Base-by-base conservation (phyloP, 2,888 invertebrate genomes). In the Scaeva pyrastri region DNA sequence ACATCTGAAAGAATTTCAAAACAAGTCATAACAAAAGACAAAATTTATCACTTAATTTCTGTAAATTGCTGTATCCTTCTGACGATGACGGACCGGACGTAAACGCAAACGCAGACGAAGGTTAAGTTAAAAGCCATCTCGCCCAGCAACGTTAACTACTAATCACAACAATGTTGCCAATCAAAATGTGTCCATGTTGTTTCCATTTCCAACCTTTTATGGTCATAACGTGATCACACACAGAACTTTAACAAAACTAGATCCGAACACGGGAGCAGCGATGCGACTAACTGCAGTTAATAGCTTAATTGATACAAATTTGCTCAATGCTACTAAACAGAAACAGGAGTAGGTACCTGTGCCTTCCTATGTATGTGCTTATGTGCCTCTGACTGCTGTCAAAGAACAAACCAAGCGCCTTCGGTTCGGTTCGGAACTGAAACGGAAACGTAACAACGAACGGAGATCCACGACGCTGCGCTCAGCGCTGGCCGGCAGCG, bases 261-360 rank as follows among this genome's bases (percentile, higher is more conserved):
- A 84, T 71, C 72, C 55, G 41, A 64, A 75, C 71, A 70, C 26
- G 50, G 31, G 21, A 75, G 64, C 36, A 26, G 55, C 36, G 71
- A 58, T 16, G 55, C 58, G 71, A 66, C 43, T 45, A 71, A 64
- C 70, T 48, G 52, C 75, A 80, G 80, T 81, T 85, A 85, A 85
- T 85, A 85, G 85, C 85, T 85, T 85, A 85, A 85, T 85, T 85
- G 85, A 77, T 81, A 85, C 85, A 85, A 85, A 85, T 85, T 85
- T 85, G 76, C 68, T 76, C 85, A 77, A 85, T 81, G 62, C 81
- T 70, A 68, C 72, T 36, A n/a, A 68, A 70, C 76, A 76, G 72
- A 50, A 73, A 72, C 60, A 72, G 48, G n/a, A n/a, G 10, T 39
- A 11, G 23, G 52, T n/a, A 52, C 8, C 12, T 50, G 1, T 52